phyloP scores from a whole-genome alignment of 2,888 invertebrate genomes.

The Portevinia maculata region DNA sequence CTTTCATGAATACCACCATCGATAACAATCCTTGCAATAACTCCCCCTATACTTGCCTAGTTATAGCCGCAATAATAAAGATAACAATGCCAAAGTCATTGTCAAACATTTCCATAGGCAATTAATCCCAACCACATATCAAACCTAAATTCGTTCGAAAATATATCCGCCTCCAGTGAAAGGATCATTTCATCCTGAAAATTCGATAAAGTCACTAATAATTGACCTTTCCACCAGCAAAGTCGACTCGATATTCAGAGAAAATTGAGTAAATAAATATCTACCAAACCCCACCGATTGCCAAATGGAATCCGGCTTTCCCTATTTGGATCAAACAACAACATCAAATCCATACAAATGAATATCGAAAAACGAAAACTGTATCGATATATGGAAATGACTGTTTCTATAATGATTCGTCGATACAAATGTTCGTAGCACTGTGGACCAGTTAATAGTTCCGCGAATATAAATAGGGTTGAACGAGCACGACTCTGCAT shows the following conservation, averaged over 20 bases:
- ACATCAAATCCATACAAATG: background rate
- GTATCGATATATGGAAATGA: slow-evolving; percentile 50
- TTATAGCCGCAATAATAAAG: slow-evolving; percentile 9
- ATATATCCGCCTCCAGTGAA: slow-evolving; percentile 9
- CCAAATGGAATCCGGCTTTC: slow-evolving; percentile 17
- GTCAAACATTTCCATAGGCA: slow-evolving; percentile 53
- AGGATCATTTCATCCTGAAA: slow-evolving; percentile 48
- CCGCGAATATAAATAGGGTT: slow-evolving; percentile 32
- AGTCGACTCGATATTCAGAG: slow-evolving; percentile 24
- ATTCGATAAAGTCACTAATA: slow-evolving; percentile 38
- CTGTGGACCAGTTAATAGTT: slow-evolving; percentile 57
- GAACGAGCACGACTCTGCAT: slow-evolving; percentile 48
- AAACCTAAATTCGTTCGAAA: slow-evolving; percentile 41
- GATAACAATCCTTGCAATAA: slow-evolving; percentile 12
- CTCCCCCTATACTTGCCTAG: background rate
- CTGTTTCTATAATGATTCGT: slow-evolving; percentile 54
- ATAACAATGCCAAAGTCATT: slow-evolving; percentile 51
- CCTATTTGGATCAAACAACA: slow-evolving; percentile 3
- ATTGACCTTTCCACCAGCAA: slow-evolving; percentile 13
- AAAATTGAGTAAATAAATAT: slow-evolving; percentile 55
- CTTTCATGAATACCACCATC: background rate
- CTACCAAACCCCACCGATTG: slow-evolving; percentile 3
- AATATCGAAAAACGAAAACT: slow-evolving; percentile 46
- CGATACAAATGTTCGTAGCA: slow-evolving; percentile 15
- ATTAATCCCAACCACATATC: slow-evolving; percentile 52